Evolutionary conservation across 2,113 vertebrate genomes (phyloP).

Genomic region (Oryzias curvinotus): DNA sequence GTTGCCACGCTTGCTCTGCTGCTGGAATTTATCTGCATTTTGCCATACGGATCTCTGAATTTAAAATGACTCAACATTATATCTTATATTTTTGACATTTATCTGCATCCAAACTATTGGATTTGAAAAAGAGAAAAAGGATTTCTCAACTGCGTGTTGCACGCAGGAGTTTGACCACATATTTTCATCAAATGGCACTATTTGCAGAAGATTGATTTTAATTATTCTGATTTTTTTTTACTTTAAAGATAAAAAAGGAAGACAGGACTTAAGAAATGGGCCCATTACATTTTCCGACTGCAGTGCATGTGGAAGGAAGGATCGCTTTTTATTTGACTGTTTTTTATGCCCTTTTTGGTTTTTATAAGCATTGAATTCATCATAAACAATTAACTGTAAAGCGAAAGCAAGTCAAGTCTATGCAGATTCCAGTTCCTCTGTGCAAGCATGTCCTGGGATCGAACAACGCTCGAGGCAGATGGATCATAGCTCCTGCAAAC

Average conservation of each 20-base stretch:
- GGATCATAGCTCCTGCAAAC: conserved; percentile 29
- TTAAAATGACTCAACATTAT: conserved; percentile 22
- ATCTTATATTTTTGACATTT: conserved; percentile 18
- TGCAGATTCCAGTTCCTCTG: conserved; percentile 35
- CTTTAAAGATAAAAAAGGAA: conserved; percentile 34
- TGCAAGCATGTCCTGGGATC: conserved; percentile 48
- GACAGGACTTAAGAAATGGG: conserved; percentile 27
- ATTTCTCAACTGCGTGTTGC: conserved; percentile 28
- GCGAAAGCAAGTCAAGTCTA: conserved; percentile 9
- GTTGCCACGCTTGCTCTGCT: conserved; percentile 29
- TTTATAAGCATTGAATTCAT: not conserved
- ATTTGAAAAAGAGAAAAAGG: not conserved
- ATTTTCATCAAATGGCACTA: conserved; percentile 67
- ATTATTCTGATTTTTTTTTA: conserved; percentile 69
- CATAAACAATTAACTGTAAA: not conserved
- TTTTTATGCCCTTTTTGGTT: no score
- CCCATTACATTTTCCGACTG: conserved; percentile 22
- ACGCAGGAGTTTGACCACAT: conserved; percentile 46
- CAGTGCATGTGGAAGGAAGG: conserved; percentile 8
- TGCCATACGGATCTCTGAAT: conserved; percentile 56
- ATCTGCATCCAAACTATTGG: conserved; percentile 13
- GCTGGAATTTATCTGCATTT: conserved; percentile 45
- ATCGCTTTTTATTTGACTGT: conserved; percentile 19
- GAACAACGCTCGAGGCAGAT: conserved; percentile 45
- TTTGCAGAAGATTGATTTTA: conserved; percentile 79